Conservation (phyloP, 2,113 vertebrate species). For the Progne subis region DNA sequence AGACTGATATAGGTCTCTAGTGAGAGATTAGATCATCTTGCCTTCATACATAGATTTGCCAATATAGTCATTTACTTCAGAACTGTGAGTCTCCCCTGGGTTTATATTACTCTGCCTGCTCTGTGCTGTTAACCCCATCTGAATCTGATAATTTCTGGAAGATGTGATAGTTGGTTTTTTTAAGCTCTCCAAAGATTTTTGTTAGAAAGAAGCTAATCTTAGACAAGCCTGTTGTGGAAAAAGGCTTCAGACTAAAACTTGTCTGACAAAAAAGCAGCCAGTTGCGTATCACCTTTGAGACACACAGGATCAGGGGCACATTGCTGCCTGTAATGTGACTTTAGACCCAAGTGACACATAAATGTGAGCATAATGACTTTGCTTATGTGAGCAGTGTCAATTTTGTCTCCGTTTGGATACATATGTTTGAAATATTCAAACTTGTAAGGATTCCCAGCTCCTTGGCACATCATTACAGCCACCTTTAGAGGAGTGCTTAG, state of each 20-base stretch:
- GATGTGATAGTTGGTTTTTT: background rate
- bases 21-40: background rate
- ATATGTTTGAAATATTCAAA: background rate
- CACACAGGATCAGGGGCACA: background rate
- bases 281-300: background rate
- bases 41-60: background rate
- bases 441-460: background rate
- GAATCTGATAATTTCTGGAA: background rate
- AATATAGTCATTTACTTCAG: background rate
- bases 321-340: background rate
- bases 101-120: background rate
- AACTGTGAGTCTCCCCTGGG: background rate
- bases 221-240: background rate
- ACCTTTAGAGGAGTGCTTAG: background rate
- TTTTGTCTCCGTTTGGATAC: background rate
- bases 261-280: background rate
- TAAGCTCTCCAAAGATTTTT: background rate
- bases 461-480: background rate
- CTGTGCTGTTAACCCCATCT: background rate
- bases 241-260: background rate
- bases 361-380: background rate
- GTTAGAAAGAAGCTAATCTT: background rate
- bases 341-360: background rate
- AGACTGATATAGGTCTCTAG: background rate
- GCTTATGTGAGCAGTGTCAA: background rate